Evolutionary conservation across 1,140 invertebrate species (phyloP).

Genomic region (Drosophila tropicalis): DNA sequence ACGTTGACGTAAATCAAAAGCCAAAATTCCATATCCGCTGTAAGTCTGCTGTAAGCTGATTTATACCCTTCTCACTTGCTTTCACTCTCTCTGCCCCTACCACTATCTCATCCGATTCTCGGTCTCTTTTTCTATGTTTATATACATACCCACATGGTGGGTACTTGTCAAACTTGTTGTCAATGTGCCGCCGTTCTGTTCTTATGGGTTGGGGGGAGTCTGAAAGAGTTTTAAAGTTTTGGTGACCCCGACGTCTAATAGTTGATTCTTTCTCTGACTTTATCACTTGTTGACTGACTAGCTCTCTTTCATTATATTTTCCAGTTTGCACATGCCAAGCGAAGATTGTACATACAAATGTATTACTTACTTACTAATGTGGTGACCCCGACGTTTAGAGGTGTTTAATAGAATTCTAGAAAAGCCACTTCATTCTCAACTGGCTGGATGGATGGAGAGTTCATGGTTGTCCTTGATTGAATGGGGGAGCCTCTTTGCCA

Average conservation of each 20-base stretch:
- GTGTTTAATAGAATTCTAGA: conserved; percentile 53
- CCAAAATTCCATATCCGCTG: conserved; percentile 80
- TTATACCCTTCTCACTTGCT: conserved; percentile 27
- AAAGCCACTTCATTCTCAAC: conserved; percentile 20
- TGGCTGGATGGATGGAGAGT: no score
- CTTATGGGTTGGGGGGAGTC: no score
- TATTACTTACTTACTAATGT: no score
- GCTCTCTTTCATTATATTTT: not conserved
- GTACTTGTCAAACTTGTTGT: conserved; percentile 18
- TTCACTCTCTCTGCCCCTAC: no score
- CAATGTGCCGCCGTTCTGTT: conserved; percentile 1
- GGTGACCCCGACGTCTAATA: not conserved
- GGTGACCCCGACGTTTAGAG: conserved; percentile 3
- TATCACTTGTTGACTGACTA: not conserved
- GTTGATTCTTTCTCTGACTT: no score
- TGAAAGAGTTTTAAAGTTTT: not conserved
- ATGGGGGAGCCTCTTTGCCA: no score
- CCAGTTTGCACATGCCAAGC: no score
- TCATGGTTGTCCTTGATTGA: conserved; percentile 25
- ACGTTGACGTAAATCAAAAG: conserved; percentile 80
- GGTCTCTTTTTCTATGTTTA: not conserved
- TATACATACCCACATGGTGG: conserved; percentile 15
- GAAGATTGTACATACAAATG: no score
- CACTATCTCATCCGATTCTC: no score
- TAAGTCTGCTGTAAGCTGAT: conserved; percentile 80